phyloP scores from a whole-genome alignment of 37 sponge, comb jelly and placozoan species.

The Cliona cf. orientalis region DNA sequence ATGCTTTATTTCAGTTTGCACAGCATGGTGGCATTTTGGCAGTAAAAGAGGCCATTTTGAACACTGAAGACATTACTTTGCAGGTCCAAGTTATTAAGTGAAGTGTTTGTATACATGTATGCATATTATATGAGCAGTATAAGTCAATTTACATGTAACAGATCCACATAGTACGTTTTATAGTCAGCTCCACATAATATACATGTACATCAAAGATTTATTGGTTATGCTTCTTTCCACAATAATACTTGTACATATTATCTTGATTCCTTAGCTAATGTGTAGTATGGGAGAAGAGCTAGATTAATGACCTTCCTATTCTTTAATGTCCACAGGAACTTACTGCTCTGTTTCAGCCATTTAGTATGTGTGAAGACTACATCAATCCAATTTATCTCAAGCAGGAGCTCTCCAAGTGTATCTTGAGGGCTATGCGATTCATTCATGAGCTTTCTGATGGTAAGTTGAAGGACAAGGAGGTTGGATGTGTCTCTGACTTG shows the following conservation, averaged over 20 bases:
- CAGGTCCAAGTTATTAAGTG: constrained; percentile 2
- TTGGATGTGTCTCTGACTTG: constrained; percentile 84
- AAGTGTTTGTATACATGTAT: background rate
- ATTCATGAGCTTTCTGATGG: constrained; percentile 56
- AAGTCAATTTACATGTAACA: background rate
- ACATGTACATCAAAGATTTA: background rate
- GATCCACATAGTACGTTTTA: background rate
- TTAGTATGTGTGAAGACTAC: constrained; percentile 82
- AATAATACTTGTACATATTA: background rate
- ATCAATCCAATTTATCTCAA: constrained; percentile 74
- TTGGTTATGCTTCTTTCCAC: background rate
- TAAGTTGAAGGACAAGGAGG: constrained; percentile 71
- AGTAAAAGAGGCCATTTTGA: constrained; percentile 56
- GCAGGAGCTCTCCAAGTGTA: constrained; percentile 38
- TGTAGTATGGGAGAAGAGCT: background rate
- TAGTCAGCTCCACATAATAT: background rate
- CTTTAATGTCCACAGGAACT: constrained; percentile 44
- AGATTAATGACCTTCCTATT: background rate
- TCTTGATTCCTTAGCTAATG: background rate
- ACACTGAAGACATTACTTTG: constrained; percentile 60
- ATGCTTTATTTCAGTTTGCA: constrained; percentile 54
- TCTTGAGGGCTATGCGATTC: constrained; percentile 45
- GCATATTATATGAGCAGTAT: background rate
- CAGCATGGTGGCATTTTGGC: constrained; percentile 78
- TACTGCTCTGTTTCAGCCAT: constrained; percentile 77